Base-by-base conservation (phyloP, 2,113 vertebrate genomes). In the Hippocampus comes region DNA sequence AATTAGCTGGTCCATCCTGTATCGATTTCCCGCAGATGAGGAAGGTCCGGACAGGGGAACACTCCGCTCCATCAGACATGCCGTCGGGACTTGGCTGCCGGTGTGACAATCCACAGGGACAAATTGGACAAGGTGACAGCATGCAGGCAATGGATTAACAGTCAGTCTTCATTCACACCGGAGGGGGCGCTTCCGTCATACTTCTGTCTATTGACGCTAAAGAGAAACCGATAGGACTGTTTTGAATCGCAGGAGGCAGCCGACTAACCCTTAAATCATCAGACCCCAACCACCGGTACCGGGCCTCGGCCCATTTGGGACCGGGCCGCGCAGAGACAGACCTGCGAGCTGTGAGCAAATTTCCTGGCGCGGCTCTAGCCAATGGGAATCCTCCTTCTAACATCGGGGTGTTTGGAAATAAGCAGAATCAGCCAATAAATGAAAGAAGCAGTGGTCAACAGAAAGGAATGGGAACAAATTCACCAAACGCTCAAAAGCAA, bases 1-100 rank as follows among this genome's bases (percentile, higher is more conserved):
- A 91, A 92, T 93, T 93, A 93, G 90, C 85, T 78, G 63, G 34
- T 84, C 86, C 86, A 88, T 89, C 88, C 85, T 85, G 80, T 91
- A 93, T 93, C 89, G 93, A 93, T 93, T 91, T 89, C 76, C 68
- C 73, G 63, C 43, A 55, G 89, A 92, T 92, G 88, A 92, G 89
- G 88, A 87, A 91, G 88, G 86, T 30, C 87, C 89, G 90, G 90
- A 90, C 84, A 81, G 84, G 87, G 89, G 90, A 88, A 88, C 89
- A 90, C 30, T 30, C 30, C 30, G 3, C 91, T 92, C 90, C 90
- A 91, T 92, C 92, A 90, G 86, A 88, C 78, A 84, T 72, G 68
- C 85, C 79, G 76, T 73, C 80, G 84, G 84, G 87, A 89, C 74
- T 60, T 15, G 75, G 78, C 72, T 73, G 48, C 38, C 5, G 83